Base-by-base conservation (phyloP, 1,140 invertebrate species). In the Pseudomyrmex sp. region DNA sequence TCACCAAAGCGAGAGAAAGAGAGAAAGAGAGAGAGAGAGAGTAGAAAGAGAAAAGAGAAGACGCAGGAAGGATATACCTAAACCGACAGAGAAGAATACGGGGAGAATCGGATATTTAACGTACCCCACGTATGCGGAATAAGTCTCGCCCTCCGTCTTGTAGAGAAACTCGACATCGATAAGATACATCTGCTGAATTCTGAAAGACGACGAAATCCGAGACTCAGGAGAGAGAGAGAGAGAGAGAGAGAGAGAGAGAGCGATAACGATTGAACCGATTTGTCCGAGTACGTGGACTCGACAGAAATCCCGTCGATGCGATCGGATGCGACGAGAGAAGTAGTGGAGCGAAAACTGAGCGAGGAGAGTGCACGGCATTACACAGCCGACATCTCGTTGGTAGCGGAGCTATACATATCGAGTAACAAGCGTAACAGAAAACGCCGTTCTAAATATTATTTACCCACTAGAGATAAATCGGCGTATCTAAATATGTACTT, bases 221-320 rank as follows among this genome's bases (percentile, higher is more conserved):
- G 56, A 79, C 52, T 5, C 4, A 18, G 18, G 18, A 18, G 26
- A 1, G 3, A 26, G 35, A 0, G 35, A 35, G 5, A 35, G 35
- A 35, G 5, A 35, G 5, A 35, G 68, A 59, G 52, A 7, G 35
- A 35, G 35, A 7, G 35, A 35, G 5, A 35, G 35, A 18, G 23
- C 62, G 85, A 86, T 86, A 84, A 86, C 63, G 82, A 86, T 84
- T 79, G 35, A 35, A 50, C 26, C 58, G 83, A 84, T 86, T 83
- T 83, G 62, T 66, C 62, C 52, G n/a, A 44, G 69, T 82, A 70
- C 58, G 52, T 69, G 75, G 79, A 86, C 62, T 48, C 52, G 50
- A 58, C 20, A 54, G 65, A 79, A 58, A 59, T 59, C 26, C 77
- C 23, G 59, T 48, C 68, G 35, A 72, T 23, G 65, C 35, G 76